A percentile compares a stretch with the other conserved stretches of the same genome.
Conservation (phyloP, 2,888 invertebrate genomes). For the Stenodema calcarata region DNA sequence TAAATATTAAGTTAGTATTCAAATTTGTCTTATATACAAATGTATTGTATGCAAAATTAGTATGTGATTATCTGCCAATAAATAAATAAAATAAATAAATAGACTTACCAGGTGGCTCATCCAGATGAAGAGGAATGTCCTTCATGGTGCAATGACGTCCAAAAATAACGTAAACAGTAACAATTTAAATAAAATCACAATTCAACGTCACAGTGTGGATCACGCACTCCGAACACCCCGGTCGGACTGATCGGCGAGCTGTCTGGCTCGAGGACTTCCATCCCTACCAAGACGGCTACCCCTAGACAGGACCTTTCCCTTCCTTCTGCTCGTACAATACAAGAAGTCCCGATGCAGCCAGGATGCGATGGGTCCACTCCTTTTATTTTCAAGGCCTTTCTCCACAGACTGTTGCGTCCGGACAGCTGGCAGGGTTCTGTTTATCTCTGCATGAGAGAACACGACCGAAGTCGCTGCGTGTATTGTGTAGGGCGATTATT, state of each 20-base stretch:
- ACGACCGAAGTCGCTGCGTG: not conserved
- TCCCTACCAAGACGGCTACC: not conserved
- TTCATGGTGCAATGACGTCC: not conserved
- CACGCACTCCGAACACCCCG: not conserved
- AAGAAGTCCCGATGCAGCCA: not conserved
- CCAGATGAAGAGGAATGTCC: constrained; percentile 16
- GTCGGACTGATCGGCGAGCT: not conserved
- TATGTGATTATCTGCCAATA: no score
- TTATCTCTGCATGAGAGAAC: not conserved
- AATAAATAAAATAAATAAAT: not conserved
- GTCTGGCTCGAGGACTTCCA: not conserved
- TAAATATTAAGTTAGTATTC: no score
- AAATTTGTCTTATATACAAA: no score
- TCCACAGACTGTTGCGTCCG: not conserved
- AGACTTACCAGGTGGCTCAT: constrained; percentile 16
- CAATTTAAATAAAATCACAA: not conserved
- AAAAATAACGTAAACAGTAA: not conserved
- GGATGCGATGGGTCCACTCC: not conserved
- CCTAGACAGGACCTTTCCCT: not conserved
- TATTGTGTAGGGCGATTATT: not conserved
- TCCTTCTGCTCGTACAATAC: not conserved
- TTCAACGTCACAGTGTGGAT: not conserved
- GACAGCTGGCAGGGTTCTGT: not conserved
- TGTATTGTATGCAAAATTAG: no score
- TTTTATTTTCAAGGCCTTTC: not conserved